A percentile compares a stretch with the other conserved stretches of the same genome.
phyloP scores from a whole-genome alignment of 2,797 vertebrate species.

The Anomalospiza imberbis region DNA sequence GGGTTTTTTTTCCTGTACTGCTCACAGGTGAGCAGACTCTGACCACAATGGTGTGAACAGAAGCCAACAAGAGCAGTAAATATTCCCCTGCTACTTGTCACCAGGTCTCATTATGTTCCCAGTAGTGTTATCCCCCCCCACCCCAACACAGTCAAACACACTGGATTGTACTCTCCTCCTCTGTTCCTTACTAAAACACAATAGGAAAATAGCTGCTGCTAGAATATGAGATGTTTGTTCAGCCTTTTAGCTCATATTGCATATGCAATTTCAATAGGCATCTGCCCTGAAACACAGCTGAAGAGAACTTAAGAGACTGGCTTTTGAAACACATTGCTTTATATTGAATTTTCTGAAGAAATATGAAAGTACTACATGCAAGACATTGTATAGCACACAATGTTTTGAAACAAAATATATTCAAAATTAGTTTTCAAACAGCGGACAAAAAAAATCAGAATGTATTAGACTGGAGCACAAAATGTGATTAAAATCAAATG shows the following conservation, averaged over 20 bases:
- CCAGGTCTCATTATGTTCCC: neutral
- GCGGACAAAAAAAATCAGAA: neutral
- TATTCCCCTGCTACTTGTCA: neutral
- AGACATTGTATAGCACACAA: neutral
- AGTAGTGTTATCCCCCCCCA: accelerated
- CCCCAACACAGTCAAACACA: neutral
- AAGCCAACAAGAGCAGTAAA: neutral
- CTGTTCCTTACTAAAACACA: neutral
- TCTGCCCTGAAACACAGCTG: neutral
- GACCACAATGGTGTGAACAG: neutral
- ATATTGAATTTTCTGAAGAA: neutral
- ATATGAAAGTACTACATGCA: neutral
- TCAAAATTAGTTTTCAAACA: neutral
- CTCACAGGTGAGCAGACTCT: neutral
- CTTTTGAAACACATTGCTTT: neutral
- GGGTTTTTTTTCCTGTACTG: neutral
- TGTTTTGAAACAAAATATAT: neutral
- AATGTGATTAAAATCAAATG: slow-evolving; percentile 44
- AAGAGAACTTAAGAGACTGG: neutral
- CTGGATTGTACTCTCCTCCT: neutral
- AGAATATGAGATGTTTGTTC: neutral
- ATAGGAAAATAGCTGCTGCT: neutral
- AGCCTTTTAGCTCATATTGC: neutral
- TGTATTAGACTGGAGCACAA: neutral
- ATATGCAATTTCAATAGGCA: neutral